phyloP scores from a whole-genome alignment of 2,888 invertebrate genomes.

The Pharmacophagus antenor region DNA sequence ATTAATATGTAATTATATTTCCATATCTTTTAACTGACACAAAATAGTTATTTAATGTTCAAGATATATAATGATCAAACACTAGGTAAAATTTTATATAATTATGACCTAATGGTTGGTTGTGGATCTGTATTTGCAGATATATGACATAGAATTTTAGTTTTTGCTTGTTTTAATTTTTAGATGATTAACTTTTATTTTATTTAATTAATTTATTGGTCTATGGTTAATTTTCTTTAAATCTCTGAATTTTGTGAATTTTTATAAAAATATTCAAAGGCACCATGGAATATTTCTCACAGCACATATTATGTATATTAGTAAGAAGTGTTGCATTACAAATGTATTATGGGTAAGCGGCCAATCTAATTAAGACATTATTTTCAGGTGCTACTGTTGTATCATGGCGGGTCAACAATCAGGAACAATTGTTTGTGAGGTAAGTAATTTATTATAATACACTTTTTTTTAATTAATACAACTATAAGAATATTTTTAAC shows the following conservation, averaged over 20 bases:
- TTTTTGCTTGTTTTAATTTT: not conserved
- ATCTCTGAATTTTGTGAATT: not conserved
- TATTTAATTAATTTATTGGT: not conserved
- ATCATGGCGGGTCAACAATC: conserved; percentile 97
- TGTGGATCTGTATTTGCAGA: not conserved
- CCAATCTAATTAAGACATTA: conserved; percentile 32
- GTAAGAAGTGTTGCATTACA: not conserved
- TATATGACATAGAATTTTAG: not conserved
- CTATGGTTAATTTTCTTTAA: not conserved
- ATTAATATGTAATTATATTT: conserved; percentile 42
- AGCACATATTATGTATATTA: not conserved
- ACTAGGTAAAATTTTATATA: not conserved
- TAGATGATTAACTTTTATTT: not conserved
- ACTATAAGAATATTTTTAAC: not conserved
- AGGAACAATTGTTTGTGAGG: conserved; percentile 98
- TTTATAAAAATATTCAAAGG: not conserved
- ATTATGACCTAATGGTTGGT: not conserved
- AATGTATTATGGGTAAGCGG: not conserved
- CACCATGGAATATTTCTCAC: not conserved
- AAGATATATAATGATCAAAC: not conserved
- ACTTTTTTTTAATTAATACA: not conserved
- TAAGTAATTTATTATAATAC: conserved; percentile 52
- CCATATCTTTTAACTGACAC: conserved; percentile 17
- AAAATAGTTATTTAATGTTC: conserved; percentile 2
- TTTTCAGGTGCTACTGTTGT: conserved; percentile 95